Conservation (phyloP, 2,113 vertebrate species). For the Crotalus tigris region DNA sequence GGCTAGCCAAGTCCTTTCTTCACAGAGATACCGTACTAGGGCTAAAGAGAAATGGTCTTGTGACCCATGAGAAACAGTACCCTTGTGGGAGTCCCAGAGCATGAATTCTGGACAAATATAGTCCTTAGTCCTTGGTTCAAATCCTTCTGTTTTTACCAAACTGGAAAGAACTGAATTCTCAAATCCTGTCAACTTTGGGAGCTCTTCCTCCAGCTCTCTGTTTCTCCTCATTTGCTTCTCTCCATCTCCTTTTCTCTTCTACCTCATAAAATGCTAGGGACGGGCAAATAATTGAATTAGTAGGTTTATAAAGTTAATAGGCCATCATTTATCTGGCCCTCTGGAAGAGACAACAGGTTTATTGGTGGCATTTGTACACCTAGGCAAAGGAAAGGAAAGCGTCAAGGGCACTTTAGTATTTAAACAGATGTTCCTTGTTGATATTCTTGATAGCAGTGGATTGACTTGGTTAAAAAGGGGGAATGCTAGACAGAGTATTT, state of each 20-base stretch:
- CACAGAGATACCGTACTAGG: background rate
- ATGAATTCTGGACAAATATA: background rate
- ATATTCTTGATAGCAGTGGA: background rate
- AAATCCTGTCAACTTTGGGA: background rate
- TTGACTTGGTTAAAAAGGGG: background rate
- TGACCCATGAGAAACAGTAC: background rate
- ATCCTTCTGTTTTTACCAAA: background rate
- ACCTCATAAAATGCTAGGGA: conserved; percentile 3
- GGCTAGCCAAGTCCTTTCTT: background rate
- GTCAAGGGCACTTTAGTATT: background rate
- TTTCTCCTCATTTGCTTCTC: background rate
- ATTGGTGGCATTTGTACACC: conserved; percentile 34
- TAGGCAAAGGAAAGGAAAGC: conserved; percentile 14
- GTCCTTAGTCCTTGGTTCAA: background rate
- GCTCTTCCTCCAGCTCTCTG: background rate
- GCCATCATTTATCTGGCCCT: conserved; percentile 44
- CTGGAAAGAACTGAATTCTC: background rate
- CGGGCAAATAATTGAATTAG: conserved; percentile 55
- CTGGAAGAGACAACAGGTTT: conserved; percentile 32
- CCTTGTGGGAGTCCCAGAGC: background rate
- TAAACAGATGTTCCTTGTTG: conserved; percentile 41
- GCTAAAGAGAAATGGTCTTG: background rate
- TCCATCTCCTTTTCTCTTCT: background rate
- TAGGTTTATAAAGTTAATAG: conserved; percentile 57
- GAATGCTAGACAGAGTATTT: background rate